Percentiles rank a stretch among this genome's conserved stretches.
Conservation (phyloP, 37 sponge, comb jelly and placozoan genomes). For the Halisarca cf. caerulea region DNA sequence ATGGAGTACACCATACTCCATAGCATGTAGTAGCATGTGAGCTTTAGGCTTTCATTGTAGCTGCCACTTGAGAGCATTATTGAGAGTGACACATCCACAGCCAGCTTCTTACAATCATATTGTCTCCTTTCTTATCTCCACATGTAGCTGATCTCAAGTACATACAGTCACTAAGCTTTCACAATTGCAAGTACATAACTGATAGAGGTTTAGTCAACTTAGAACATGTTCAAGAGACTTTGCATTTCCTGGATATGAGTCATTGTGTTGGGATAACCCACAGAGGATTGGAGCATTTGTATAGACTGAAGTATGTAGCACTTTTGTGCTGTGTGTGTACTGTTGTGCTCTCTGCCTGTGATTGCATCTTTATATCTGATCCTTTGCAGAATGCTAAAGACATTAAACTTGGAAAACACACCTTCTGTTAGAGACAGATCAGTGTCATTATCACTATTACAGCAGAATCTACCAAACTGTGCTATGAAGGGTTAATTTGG, state of each 20-base stretch:
- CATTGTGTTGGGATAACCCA: slow-evolving; percentile 38
- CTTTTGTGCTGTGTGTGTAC: not conserved
- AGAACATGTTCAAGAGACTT: slow-evolving; percentile 13
- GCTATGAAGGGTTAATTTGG: no score
- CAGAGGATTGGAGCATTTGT: slow-evolving; percentile 12
- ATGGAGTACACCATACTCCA: no score
- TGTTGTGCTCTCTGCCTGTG: no score
- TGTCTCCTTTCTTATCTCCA: no score
- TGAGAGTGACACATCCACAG: no score
- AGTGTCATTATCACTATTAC: not conserved
- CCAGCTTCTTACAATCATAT: no score
- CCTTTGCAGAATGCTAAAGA: no score
- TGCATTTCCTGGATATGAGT: slow-evolving; percentile 54
- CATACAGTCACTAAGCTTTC: slow-evolving; percentile 28
- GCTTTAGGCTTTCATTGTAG: no score
- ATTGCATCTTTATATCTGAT: no score
- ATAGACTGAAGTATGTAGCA: not conserved
- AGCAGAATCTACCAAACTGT: slow-evolving; percentile 9
- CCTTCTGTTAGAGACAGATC: not conserved
- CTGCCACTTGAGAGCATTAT: no score
- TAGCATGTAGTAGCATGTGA: no score
- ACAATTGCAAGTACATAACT: slow-evolving; percentile 42
- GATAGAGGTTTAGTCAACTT: slow-evolving; percentile 44
- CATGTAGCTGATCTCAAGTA: slow-evolving; percentile 39
- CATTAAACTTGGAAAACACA: no score